These are phyloP conservation scores for Macrobrachium nipponense DNA, from an alignment of 1,140 invertebrate genomes.

Conservation along the genomic window DNA sequence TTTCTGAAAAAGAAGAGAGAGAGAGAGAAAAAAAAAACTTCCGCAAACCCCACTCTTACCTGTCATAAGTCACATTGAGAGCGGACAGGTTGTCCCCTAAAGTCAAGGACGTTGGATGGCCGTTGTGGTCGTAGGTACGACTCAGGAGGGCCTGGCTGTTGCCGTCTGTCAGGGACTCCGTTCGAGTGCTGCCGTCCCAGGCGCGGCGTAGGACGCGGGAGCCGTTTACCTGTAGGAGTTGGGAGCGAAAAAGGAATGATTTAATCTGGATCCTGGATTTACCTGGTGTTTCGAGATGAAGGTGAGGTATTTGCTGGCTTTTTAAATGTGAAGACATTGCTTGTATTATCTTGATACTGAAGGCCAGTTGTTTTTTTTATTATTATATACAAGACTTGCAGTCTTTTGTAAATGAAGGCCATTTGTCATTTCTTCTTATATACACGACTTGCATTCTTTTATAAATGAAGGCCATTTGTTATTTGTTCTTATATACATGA, in stretches of 20 bases:
- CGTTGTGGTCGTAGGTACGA: slow-evolving; percentile 87
- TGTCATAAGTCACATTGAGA: slow-evolving; percentile 90
- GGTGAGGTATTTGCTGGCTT: background rate
- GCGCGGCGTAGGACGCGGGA: slow-evolving; percentile 49
- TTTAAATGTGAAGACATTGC: background rate
- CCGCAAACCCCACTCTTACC: slow-evolving; percentile 66
- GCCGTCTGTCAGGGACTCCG: slow-evolving; percentile 80
- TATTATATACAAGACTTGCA: too few species aligned
- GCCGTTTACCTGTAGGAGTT: slow-evolving; percentile 57
- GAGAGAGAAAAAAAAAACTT: background rate
- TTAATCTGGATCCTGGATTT: too few species aligned
- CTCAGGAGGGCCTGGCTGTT: slow-evolving; percentile 84
- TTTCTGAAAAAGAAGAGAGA: too few species aligned
- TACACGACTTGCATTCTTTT: too few species aligned
- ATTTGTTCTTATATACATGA: too few species aligned
- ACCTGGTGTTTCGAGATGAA: background rate
- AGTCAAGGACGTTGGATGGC: slow-evolving; percentile 81
- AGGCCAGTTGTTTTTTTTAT: too few species aligned
- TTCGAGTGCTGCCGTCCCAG: slow-evolving; percentile 75
- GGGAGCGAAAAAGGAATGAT: background rate
- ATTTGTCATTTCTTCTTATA: too few species aligned
- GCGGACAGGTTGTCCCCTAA: slow-evolving; percentile 69
- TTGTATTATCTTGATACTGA: background rate
- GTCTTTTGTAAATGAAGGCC: too few species aligned
- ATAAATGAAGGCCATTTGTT: too few species aligned